Conservation (phyloP, 1,140 invertebrate genomes). For the Procambarus clarkii region DNA sequence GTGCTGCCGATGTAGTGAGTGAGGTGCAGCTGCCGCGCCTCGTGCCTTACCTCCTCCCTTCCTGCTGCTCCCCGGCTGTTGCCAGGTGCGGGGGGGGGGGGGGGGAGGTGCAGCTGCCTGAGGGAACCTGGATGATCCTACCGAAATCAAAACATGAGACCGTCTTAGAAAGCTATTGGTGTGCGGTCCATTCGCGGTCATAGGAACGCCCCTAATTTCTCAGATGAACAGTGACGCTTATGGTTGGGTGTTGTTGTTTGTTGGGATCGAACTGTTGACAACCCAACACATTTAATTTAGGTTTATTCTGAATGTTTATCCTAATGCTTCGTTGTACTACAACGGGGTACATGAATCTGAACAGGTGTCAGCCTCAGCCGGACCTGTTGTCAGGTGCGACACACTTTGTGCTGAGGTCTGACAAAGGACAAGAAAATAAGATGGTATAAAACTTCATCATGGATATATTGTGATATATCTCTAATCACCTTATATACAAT, state of each 20-base stretch:
- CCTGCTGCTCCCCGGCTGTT: neutral
- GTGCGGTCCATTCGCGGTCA: neutral
- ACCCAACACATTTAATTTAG: too few relatives aligned
- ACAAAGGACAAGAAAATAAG: too few relatives aligned
- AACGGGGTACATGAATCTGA: too few relatives aligned
- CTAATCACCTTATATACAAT: too few relatives aligned
- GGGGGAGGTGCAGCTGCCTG: neutral
- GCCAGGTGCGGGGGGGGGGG: neutral
- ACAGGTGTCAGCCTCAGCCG: too few relatives aligned
- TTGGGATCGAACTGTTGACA: too few relatives aligned
- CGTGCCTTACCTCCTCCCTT: neutral
- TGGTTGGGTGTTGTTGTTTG: neutral
- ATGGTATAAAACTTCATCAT: too few relatives aligned
- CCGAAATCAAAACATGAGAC: neutral
- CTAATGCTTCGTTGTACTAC: too few relatives aligned
- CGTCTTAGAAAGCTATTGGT: neutral
- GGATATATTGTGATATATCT: too few relatives aligned
- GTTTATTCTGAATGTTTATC: too few relatives aligned
- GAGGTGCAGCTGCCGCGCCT: neutral
- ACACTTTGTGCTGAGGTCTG: too few relatives aligned
- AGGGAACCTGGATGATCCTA: neutral
- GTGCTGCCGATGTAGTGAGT: neutral
- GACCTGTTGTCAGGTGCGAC: too few relatives aligned
- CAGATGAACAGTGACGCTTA: constrained; percentile 1
- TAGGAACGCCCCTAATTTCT: neutral